Conservation (phyloP, 2,888 invertebrate genomes). For the Erebia epiphron region DNA sequence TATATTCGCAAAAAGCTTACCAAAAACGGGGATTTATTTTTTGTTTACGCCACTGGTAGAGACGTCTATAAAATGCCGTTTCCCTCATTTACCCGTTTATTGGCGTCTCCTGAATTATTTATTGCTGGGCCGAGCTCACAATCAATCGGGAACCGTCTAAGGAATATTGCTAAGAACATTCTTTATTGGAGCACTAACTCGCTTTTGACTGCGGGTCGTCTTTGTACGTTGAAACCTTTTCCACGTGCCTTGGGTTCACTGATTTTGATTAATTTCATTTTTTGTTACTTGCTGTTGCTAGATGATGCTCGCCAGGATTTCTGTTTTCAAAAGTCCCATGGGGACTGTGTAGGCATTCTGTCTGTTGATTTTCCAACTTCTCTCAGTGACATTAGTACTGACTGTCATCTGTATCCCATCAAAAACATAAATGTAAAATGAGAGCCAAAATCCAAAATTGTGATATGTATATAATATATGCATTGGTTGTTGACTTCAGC, state of each 20-base stretch:
- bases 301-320: too few relatives aligned
- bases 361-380: too few relatives aligned
- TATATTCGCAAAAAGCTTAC: slow-evolving; percentile 9
- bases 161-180: slow-evolving; percentile 10
- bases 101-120: slow-evolving; percentile 31
- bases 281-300: not conserved
- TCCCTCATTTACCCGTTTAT: slow-evolving; percentile 28
- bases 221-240: not conserved
- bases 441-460: too few relatives aligned
- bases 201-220: slow-evolving; percentile 10
- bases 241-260: not conserved
- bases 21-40: slow-evolving; percentile 19
- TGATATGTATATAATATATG: too few relatives aligned
- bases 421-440: too few relatives aligned
- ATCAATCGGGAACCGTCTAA: slow-evolving; percentile 26
- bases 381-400: too few relatives aligned
- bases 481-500: too few relatives aligned
- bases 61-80: slow-evolving; percentile 24
- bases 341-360: too few relatives aligned
- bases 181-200: slow-evolving; percentile 9
- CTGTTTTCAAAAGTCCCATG: too few relatives aligned
- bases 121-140: slow-evolving; percentile 17
- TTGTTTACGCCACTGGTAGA: slow-evolving; percentile 22
- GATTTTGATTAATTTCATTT: not conserved
- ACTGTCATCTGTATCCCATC: too few relatives aligned